A percentile compares a stretch with the other conserved stretches of the same genome.
Evolutionary conservation across 2,113 vertebrate species (phyloP).

Genomic region (Alethe diademata): DNA sequence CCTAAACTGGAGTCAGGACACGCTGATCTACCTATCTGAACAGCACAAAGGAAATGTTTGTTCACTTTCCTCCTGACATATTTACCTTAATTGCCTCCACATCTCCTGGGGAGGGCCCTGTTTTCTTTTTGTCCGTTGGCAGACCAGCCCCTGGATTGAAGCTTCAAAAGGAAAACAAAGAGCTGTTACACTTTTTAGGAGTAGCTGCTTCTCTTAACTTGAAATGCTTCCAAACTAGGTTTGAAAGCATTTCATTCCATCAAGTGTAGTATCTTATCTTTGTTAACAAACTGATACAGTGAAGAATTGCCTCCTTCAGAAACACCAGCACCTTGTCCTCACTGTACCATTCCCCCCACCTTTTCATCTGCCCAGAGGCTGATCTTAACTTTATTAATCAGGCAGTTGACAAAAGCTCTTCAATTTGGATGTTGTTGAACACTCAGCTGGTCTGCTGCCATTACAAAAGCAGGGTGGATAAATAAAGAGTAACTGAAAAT

Average conservation of each 20-base stretch:
- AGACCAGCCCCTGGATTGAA: conserved; percentile 90
- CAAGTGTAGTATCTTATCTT: conserved; percentile 96
- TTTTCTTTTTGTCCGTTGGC: conserved; percentile 90
- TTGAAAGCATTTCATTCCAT: conserved; percentile 76
- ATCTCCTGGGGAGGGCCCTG: conserved; percentile 87
- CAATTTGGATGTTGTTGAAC: conserved; percentile 41
- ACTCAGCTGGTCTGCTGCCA: neutral
- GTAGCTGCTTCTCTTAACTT: conserved; percentile 70
- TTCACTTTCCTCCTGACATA: neutral
- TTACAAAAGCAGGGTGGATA: neutral
- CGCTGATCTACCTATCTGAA: accelerated
- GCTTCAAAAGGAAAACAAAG: conserved; percentile 65
- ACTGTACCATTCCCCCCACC: neutral
- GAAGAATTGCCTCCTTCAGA: conserved; percentile 82
- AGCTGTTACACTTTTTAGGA: neutral
- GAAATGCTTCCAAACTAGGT: conserved; percentile 73
- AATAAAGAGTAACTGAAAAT: neutral
- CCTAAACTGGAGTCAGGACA: neutral
- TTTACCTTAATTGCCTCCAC: conserved; percentile 97
- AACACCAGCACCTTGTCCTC: conserved; percentile 71
- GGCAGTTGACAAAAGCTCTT: neutral
- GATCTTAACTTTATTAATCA: neutral
- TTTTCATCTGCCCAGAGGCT: neutral
- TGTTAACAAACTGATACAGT: conserved; percentile 92
- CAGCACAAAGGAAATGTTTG: neutral